Evolutionary conservation across 2,888 invertebrate genomes (phyloP).

Genomic region (Lasioglossum leucozonium): DNA sequence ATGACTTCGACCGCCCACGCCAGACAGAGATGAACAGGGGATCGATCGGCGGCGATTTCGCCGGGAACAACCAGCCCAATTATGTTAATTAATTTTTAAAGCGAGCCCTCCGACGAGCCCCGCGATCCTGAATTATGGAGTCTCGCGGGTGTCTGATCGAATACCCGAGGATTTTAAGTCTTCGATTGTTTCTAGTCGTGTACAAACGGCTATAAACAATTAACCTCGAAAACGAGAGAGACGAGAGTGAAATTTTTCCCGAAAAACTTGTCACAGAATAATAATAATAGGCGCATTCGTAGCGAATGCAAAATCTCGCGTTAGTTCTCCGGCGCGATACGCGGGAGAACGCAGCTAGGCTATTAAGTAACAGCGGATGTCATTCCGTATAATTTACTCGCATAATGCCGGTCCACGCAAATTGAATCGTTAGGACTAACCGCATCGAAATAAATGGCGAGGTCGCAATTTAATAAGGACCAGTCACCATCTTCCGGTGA

Average conservation of each 20-base stretch:
- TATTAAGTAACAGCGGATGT: slow-evolving; percentile 56
- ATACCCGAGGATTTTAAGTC: neutral
- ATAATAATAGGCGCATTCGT: slow-evolving; percentile 4
- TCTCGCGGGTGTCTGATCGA: neutral
- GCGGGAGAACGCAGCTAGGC: slow-evolving; percentile 36
- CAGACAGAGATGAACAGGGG: slow-evolving; percentile 8
- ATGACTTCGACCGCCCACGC: slow-evolving; percentile 24
- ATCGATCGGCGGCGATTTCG: slow-evolving; percentile 14
- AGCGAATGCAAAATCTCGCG: slow-evolving; percentile 35
- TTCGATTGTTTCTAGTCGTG: neutral
- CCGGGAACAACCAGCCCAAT: slow-evolving; percentile 21
- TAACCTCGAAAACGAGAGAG: neutral
- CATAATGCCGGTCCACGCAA: slow-evolving; percentile 69
- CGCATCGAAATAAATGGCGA: slow-evolving; percentile 80
- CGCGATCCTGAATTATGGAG: neutral
- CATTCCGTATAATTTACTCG: slow-evolving; percentile 71
- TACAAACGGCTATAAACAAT: neutral
- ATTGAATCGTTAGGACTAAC: slow-evolving; percentile 74
- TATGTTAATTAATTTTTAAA: slow-evolving; percentile 58
- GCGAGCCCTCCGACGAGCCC: neutral
- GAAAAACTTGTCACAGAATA: neutral
- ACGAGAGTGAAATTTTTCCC: too few relatives aligned
- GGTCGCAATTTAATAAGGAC: slow-evolving; percentile 83
- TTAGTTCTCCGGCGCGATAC: slow-evolving; percentile 36
- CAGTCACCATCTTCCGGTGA: slow-evolving; percentile 82